Conservation (phyloP, 2,113 vertebrate species). For the Rhynchomys soricoides region DNA sequence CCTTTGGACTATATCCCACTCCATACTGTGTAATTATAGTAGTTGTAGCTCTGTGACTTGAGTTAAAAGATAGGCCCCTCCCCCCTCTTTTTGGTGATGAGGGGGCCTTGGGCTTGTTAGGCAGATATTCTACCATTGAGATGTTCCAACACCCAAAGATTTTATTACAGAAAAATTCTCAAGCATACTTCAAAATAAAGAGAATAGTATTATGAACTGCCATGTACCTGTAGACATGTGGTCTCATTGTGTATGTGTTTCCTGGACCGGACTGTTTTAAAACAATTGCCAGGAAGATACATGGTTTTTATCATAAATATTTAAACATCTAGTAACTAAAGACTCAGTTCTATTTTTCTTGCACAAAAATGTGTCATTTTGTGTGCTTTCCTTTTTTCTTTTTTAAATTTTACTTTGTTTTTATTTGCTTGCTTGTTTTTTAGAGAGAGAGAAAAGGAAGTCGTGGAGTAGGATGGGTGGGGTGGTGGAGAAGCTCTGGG, state of each 20-base stretch:
- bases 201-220: neutral
- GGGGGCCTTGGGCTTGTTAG: neutral
- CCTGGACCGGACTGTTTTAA: constrained; percentile 20
- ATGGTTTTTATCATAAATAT: neutral
- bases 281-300: neutral
- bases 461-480: neutral
- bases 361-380: neutral
- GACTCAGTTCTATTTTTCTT: neutral
- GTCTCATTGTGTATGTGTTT: neutral
- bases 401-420: neutral
- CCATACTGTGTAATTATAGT: neutral
- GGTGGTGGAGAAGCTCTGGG: neutral
- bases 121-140: neutral
- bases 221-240: neutral
- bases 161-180: constrained; percentile 41
- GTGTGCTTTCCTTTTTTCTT: neutral
- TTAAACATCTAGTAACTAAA: constrained; percentile 7
- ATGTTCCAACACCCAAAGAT: neutral
- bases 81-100: neutral
- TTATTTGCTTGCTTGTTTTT: neutral
- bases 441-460: neutral
- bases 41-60: neutral
- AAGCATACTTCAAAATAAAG: constrained; percentile 37
- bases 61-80: neutral
- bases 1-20: neutral